Conservation (phyloP, 2,888 invertebrate species). For the Erannis defoliaria region DNA sequence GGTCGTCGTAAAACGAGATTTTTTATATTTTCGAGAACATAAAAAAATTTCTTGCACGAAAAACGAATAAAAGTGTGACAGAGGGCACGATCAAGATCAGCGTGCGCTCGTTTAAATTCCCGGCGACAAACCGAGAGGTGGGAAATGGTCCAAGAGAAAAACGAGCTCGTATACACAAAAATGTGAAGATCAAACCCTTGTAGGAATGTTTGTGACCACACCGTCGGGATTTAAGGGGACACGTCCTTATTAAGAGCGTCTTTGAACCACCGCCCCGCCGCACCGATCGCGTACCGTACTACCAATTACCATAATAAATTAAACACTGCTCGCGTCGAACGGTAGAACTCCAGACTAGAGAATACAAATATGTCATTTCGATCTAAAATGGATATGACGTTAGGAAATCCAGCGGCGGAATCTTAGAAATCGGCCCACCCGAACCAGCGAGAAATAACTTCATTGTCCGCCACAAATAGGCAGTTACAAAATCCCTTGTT, state of each 20-base stretch:
- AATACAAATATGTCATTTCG: slow-evolving; percentile 51
- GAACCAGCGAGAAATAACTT: slow-evolving; percentile 60
- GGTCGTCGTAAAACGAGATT: slow-evolving; percentile 47
- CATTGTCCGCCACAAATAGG: slow-evolving; percentile 68
- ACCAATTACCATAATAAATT: slow-evolving; percentile 70
- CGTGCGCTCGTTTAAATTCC: slow-evolving; percentile 78
- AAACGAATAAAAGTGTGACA: slow-evolving; percentile 56
- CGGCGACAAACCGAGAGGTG: slow-evolving; percentile 67
- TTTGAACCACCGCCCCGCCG: slow-evolving; percentile 62
- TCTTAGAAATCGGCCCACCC: slow-evolving; percentile 56
- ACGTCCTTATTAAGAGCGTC: slow-evolving; percentile 75
- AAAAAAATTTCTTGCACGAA: slow-evolving; percentile 63
- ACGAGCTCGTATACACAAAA: slow-evolving; percentile 70
- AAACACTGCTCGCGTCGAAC: slow-evolving; percentile 45
- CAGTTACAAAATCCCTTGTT: slow-evolving; percentile 73
- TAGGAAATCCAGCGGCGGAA: slow-evolving; percentile 56
- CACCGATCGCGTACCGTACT: slow-evolving; percentile 61
- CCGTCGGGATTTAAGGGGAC: slow-evolving; percentile 68
- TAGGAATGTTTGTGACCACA: slow-evolving; percentile 75
- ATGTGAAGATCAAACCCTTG: slow-evolving; percentile 80
- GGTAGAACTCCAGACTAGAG: slow-evolving; percentile 32
- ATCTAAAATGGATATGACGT: slow-evolving; percentile 51
- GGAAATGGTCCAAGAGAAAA: slow-evolving; percentile 75
- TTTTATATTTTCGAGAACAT: slow-evolving; percentile 58
- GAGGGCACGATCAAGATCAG: slow-evolving; percentile 66